Percentiles rank a stretch among this genome's conserved stretches.
These are phyloP conservation scores for Clangula hyemalis DNA, from an alignment of 2,797 vertebrate genomes.

Conservation along the genomic window DNA sequence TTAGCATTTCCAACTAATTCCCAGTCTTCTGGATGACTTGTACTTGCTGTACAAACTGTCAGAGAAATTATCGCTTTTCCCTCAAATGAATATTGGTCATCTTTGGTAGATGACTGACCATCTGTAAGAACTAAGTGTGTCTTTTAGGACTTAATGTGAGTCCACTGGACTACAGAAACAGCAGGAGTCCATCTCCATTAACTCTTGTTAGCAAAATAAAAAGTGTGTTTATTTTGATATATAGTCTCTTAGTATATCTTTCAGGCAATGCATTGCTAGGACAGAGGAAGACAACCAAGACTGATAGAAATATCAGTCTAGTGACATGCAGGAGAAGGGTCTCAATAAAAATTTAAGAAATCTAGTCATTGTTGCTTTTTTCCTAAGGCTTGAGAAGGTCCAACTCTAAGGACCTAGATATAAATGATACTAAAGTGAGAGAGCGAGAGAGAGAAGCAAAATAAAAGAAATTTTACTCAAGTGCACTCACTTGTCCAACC, in stretches of 20 bases:
- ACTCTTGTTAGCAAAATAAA: neutral
- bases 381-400: neutral
- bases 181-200: neutral
- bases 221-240: neutral
- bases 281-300: neutral
- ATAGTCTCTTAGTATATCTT: neutral
- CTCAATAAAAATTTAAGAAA: accelerated
- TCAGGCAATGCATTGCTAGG: neutral
- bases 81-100: neutral
- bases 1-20: neutral
- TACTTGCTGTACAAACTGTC: neutral
- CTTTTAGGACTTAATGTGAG: neutral
- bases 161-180: neutral
- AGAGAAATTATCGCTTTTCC: neutral
- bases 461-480: neutral
- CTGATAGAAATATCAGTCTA: neutral
- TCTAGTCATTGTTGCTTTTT: neutral
- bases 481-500: neutral
- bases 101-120: neutral
- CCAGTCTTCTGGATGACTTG: neutral
- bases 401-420: neutral
- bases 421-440: neutral
- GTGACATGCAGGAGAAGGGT: neutral
- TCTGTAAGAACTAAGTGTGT: neutral
- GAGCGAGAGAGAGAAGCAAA: no score